A percentile compares a stretch with the other conserved stretches of the same genome.
These are phyloP conservation scores for Muntiacus reevesi DNA, from an alignment of 2,113 vertebrate species.

Conservation along the genomic window DNA sequence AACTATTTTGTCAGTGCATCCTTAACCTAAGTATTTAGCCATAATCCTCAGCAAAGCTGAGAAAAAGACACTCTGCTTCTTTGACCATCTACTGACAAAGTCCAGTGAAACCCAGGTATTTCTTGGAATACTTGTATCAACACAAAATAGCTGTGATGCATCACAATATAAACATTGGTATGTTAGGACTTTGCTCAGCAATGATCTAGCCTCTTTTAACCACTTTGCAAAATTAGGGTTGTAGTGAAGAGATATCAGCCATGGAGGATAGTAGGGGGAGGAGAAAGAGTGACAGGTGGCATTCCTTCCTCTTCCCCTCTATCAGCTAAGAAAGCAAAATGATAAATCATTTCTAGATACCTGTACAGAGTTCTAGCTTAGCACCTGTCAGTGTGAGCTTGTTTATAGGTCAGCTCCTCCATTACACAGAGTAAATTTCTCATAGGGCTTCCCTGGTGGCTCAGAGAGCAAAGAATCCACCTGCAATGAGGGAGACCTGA, in stretches of 20 bases:
- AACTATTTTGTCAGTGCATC: slow-evolving; percentile 42
- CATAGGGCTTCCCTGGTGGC: neutral
- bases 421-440: neutral
- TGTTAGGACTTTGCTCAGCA: slow-evolving; percentile 33
- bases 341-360: slow-evolving; percentile 1
- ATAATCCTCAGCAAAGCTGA: slow-evolving; percentile 54
- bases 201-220: neutral
- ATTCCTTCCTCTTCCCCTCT: neutral
- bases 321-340: neutral
- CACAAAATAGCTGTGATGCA: slow-evolving; percentile 16
- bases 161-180: slow-evolving; percentile 15
- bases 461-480: neutral
- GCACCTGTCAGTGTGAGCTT: neutral
- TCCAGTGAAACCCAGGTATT: slow-evolving; percentile 65
- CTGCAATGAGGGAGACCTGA: neutral
- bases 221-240: neutral
- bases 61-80: slow-evolving; percentile 38
- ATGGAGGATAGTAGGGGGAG: neutral
- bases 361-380: neutral
- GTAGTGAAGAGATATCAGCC: neutral
- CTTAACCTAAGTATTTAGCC: slow-evolving; percentile 51
- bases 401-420: neutral
- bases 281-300: neutral
- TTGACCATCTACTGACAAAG: slow-evolving; percentile 46
- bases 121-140: slow-evolving; percentile 55